Base-by-base conservation (phyloP, 1,140 invertebrate species). In the Alviniconcha marisindica region DNA sequence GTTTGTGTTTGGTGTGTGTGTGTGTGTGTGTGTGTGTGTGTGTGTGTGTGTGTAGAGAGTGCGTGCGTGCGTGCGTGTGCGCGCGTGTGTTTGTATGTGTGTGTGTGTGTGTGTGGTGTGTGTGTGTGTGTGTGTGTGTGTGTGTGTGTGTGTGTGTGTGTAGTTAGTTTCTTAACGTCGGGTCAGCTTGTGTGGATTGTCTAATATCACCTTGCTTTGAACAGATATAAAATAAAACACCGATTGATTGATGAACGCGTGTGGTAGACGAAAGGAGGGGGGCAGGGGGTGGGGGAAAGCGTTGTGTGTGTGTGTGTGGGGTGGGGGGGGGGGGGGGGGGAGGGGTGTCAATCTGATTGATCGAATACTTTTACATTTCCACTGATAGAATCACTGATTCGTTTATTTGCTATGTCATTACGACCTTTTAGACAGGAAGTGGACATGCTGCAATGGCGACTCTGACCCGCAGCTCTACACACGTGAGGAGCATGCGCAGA, bases 401-500 rank as follows among this genome's bases (percentile, higher is more conserved):
- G 36, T 12, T 73, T n/a, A 7, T 4, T 40, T 73, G 7, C 7
- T 31, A 4, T 10, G 4, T 18, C 4, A 5, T 74, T 51, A 1
- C 38, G 33, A 3, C n/a, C 48, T 51, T 48, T 51, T 33, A 48
- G 42, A 33, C 18, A 24, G 28, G 24, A 80, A 60, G 36, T 80
- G 77, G 77, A 80, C 77, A 15, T 80, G 77, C 40, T 80, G 77
- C 28, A 2, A 14, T 18, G 28, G 42, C n/a, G 28, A 24, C n/a
- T 31, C n/a, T 24, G 36, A 42, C 31, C 24, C 54, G 15, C 18
- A 21, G 33, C 77, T 66, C n/a, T 60, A 56, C 18, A 66, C 77
- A 2, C 77, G 42, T 40, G 40, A 42, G 38, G 77, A 80, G n/a
- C 77, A 80, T 63, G 60, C 21, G 54, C 40, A 42, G 36, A 44